phyloP scores from a whole-genome alignment of 2,113 vertebrate species.

The Engystomops pustulosus region DNA sequence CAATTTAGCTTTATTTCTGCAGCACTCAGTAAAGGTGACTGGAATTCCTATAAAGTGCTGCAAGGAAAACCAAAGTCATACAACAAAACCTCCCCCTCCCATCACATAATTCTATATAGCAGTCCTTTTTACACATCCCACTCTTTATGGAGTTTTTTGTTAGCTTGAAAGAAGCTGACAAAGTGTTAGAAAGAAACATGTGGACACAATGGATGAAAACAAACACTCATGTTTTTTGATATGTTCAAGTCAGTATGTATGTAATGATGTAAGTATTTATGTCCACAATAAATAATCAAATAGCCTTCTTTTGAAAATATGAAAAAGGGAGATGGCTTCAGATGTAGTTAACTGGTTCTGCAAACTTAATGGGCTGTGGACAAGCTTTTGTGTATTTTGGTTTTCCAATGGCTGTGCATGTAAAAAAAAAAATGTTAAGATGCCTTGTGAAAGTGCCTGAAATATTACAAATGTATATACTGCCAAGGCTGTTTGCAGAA shows the following conservation, averaged over 20 bases:
- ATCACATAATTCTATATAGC: conserved; percentile 13
- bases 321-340: background rate
- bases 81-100: conserved; percentile 16
- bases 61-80: conserved; percentile 42
- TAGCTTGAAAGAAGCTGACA: conserved; percentile 42
- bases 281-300: background rate
- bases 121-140: background rate
- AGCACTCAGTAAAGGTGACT: conserved; percentile 47
- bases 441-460: no score
- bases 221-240: background rate
- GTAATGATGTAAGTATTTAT: conserved; percentile 4
- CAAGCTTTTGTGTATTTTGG: no score
- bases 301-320: background rate
- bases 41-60: conserved; percentile 55
- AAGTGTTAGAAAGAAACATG: conserved; percentile 21
- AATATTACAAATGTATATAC: no score
- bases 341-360: background rate
- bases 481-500: no score
- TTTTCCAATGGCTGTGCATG: no score
- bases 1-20: conserved; percentile 48
- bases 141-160: conserved; percentile 33
- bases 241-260: background rate
- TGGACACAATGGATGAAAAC: conserved; percentile 8
- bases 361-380: no score
- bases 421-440: no score